These are phyloP conservation scores for Platorchestia sp. DNA, from an alignment of 1,140 invertebrate species.

Conservation along the genomic window DNA sequence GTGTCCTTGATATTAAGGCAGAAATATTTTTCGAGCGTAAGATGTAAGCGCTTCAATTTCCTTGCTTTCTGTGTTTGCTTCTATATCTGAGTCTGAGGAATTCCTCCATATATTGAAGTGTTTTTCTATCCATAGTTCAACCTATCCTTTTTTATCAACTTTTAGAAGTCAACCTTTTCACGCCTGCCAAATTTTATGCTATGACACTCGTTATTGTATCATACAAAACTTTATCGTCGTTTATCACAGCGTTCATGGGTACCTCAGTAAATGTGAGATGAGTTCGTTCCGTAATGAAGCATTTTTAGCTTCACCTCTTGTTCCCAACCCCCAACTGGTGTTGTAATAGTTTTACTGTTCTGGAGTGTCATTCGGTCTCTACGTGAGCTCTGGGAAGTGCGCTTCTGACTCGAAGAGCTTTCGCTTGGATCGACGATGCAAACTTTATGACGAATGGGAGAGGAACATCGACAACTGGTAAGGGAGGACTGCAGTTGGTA, in stretches of 20 bases:
- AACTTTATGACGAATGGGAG: neutral
- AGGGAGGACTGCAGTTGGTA: neutral
- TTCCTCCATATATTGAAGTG: neutral
- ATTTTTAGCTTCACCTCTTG: neutral
- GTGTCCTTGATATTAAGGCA: neutral
- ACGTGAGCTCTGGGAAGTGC: too few relatives aligned
- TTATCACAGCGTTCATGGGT: neutral
- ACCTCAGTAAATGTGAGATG: neutral
- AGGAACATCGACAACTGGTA: neutral
- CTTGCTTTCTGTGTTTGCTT: neutral
- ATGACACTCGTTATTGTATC: neutral
- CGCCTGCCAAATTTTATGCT: neutral
- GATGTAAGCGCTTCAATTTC: neutral
- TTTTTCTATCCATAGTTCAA: neutral
- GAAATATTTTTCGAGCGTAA: neutral
- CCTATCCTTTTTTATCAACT: neutral
- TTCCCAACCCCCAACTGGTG: neutral
- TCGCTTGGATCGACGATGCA: neutral
- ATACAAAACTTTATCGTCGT: neutral
- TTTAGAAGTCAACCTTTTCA: neutral
- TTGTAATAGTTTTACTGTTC: neutral
- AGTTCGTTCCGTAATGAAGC: neutral
- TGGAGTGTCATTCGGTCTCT: neutral
- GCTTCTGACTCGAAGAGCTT: neutral
- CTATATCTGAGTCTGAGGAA: neutral